Evolutionary conservation across 2,113 vertebrate genomes (phyloP), one percentile per base, ranked within the genome.

Genomic region (Cyphomyrus plagiostoma): DNA sequence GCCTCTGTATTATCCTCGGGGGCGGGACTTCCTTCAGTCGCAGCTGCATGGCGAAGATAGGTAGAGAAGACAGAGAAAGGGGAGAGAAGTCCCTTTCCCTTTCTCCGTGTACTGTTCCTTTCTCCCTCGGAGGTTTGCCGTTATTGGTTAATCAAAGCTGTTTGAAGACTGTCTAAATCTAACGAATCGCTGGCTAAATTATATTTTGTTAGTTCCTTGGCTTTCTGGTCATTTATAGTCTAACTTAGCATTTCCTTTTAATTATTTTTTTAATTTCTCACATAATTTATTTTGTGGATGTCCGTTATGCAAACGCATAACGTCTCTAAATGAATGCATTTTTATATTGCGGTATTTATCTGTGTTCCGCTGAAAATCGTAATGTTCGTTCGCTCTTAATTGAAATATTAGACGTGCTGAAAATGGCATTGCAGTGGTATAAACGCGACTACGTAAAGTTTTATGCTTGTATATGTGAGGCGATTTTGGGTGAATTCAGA

Each of bases 51-150:
- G 39, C 85, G 46, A 89, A 90, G 90, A 49, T 86, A 83, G 90
- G 91, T 91, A 52, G 90, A 90, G 58, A 42, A 53, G 26, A 53
- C 92, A 92, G 89, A 91, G 89, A 89, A 88, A 89, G 90, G 50
- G 91, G 80, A 89, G 77, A 56, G 70, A 82, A 90, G 19, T 87
- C 58, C 13, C 86, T 66, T 88, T 83, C 48, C 88, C 58, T 87
- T 89, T 91, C 88, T 62, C 85, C 85, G 15, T 35, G 21, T 21
- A 42, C 46, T n/a, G 83, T 48, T 46, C 83, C 21, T 49, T 48
- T 26, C 70, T 50, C 88, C 88, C n/a, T 77, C 15, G 8, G 23
- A 50, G 88, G 10, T 26, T 82, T 83, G 48, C 70, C 10, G 23
- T 50, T 35, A 52, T 82, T 48, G 48, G 74, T 39, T 82, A 26